A percentile compares a stretch with the other conserved stretches of the same genome.
These are phyloP conservation scores for Cordilura impudica DNA, from an alignment of 2,888 invertebrate genomes.

Conservation along the genomic window DNA sequence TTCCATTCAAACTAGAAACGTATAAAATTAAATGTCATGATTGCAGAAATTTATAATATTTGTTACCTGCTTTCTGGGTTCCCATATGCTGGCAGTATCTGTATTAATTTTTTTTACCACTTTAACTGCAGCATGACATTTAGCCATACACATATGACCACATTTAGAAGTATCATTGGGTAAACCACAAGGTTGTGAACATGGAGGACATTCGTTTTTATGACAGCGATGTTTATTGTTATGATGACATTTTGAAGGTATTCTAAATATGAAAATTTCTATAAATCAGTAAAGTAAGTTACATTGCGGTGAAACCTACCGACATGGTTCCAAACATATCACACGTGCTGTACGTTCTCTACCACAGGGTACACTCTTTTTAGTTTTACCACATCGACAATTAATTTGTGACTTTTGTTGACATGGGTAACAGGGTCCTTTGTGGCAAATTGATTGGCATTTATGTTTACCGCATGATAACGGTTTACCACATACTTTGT, in stretches of 20 bases:
- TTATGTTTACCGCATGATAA: constrained; percentile 93
- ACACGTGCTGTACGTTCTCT: constrained; percentile 86
- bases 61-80: constrained; percentile 66
- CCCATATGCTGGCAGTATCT: constrained; percentile 51
- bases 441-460: constrained; percentile 87
- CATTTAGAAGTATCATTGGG: constrained; percentile 71
- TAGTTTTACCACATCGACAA: constrained; percentile 90
- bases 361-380: constrained; percentile 91
- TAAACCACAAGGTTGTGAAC: constrained; percentile 86
- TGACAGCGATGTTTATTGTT: constrained; percentile 89
- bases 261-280: constrained; percentile 71
- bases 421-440: constrained; percentile 90
- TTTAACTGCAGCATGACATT: constrained; percentile 88
- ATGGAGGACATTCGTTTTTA: constrained; percentile 90
- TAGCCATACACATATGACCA: constrained; percentile 83
- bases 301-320: constrained; percentile 74
- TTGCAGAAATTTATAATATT: background rate
- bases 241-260: constrained; percentile 92
- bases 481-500: constrained; percentile 89
- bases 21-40: background rate
- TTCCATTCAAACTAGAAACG: constrained; percentile 77
- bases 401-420: constrained; percentile 78
- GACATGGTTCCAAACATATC: constrained; percentile 86
- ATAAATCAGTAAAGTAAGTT: constrained; percentile 65
- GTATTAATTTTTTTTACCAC: constrained; percentile 77